phyloP scores from a whole-genome alignment of 2,888 invertebrate genomes.

The Seladonia tumulorum region DNA sequence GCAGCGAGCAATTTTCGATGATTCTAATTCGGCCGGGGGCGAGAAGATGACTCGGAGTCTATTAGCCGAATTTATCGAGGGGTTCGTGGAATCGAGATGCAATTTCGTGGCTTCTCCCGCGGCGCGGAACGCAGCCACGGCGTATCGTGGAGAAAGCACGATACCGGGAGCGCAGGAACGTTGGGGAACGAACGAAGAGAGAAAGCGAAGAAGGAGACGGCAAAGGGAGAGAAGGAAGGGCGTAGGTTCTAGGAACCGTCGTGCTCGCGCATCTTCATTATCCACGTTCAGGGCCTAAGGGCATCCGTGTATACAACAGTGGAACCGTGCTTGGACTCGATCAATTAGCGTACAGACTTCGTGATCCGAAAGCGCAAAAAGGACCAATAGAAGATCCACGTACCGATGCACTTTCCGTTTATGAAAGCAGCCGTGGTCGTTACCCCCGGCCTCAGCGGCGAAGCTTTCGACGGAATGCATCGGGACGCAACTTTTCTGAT shows the following conservation, averaged over 20 bases:
- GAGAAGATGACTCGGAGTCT: constrained; percentile 49
- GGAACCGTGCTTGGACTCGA: constrained; percentile 74
- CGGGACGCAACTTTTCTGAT: background rate
- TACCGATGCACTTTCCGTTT: constrained; percentile 70
- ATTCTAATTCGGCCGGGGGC: constrained; percentile 38
- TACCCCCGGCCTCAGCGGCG: background rate
- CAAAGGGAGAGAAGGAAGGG: constrained; percentile 37
- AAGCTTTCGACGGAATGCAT: background rate
- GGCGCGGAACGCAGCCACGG: constrained; percentile 28
- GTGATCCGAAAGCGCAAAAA: constrained; percentile 72
- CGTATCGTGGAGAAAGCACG: constrained; percentile 17
- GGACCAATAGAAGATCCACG: constrained; percentile 72
- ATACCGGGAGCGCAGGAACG: constrained; percentile 24
- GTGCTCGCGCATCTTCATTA: constrained; percentile 80
- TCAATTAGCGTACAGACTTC: constrained; percentile 78
- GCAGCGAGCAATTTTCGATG: constrained; percentile 38
- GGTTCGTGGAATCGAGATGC: constrained; percentile 55
- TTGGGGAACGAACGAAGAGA: constrained; percentile 30
- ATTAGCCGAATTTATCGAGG: constrained; percentile 69
- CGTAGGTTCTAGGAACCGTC: constrained; percentile 76
- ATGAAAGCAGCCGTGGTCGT: constrained; percentile 64
- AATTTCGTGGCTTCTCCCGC: constrained; percentile 50
- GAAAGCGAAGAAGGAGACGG: constrained; percentile 15
- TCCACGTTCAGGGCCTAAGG: constrained; percentile 69
- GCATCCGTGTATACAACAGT: constrained; percentile 70